Conservation (phyloP, 1,140 invertebrate genomes). For the Neelides sp. region DNA sequence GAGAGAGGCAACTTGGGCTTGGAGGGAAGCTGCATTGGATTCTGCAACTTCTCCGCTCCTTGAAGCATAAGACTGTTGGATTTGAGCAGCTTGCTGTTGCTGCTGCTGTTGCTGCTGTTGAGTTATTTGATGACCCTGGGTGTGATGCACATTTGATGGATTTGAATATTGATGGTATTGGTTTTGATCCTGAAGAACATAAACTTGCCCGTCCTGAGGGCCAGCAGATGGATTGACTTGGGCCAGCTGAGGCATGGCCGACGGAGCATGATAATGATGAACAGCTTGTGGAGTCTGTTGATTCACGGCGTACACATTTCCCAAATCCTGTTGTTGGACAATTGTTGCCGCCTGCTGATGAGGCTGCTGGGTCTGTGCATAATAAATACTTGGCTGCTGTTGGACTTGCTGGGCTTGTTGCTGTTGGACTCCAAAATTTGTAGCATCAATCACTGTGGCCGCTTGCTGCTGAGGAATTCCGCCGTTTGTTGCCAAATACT, state of each 20-base stretch:
- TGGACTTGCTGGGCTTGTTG: background rate
- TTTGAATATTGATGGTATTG: no score
- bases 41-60: background rate
- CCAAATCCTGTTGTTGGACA: no score
- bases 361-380: conserved; percentile 5
- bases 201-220: background rate
- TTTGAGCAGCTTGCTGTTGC: conserved; percentile 1
- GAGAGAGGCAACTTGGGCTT: background rate
- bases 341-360: no score
- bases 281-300: no score
- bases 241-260: background rate
- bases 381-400: background rate
- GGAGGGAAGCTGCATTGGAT: background rate
- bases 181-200: background rate
- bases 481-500: conserved; percentile 4
- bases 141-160: no score
- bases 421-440: no score
- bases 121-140: no score
- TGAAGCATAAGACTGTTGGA: no score
- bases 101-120: background rate
- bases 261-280: no score
- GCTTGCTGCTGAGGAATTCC: background rate
- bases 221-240: background rate
- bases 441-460: background rate
- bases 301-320: no score